Base-by-base conservation (phyloP, 2,113 vertebrate genomes). In the Rutilus rutilus region DNA sequence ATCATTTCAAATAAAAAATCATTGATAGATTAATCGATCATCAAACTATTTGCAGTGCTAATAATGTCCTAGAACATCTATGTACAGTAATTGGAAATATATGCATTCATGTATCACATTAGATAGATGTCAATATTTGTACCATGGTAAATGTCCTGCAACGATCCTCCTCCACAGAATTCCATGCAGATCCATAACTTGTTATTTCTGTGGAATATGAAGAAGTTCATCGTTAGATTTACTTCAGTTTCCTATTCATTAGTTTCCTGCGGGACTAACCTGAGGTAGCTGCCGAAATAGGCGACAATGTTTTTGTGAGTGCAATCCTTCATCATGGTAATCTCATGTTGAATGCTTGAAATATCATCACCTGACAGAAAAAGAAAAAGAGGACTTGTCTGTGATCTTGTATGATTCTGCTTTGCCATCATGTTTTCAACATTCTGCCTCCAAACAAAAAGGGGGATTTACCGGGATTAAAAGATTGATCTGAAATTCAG, bases 141-240 rank as follows among this genome's bases (percentile, higher is more conserved):
- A 96, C 95, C 92, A 1, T 95, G 94, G 84, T 96, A 96, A 85
- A 96, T 94, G 87, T 96, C 95, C 78, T 96, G 95, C 83, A 96
- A 79, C 6, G 95, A 96, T 0, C 95, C 95, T 67, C 95, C 94
- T 67, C 94, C 94, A 15, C 95, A 96, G 88, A 93, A 96, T 84
- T 95, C 95, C 95, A 96, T 95, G 89, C 94, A 96, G 83, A 96
- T 96, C 95, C 95, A 96, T 83, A 96, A 74, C 25, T 95, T 94
- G 79, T 94, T 94, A 79, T 95, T 95, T 91, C 95, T 95, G 90
- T 62, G 69, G 6, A 73, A 82, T 54, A 57, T 25, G 7, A 78
- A 79, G 39, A 71, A 33, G 52, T 69, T 86, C 2, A 2, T n/a
- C 71, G 2, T 71, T 25, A 74, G 17, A 15, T 30, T 62, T 64